Evolutionary conservation across 2,797 vertebrate species (phyloP), one percentile per base, ranked within the genome.

Genomic region (Eidolon dupreanum): DNA sequence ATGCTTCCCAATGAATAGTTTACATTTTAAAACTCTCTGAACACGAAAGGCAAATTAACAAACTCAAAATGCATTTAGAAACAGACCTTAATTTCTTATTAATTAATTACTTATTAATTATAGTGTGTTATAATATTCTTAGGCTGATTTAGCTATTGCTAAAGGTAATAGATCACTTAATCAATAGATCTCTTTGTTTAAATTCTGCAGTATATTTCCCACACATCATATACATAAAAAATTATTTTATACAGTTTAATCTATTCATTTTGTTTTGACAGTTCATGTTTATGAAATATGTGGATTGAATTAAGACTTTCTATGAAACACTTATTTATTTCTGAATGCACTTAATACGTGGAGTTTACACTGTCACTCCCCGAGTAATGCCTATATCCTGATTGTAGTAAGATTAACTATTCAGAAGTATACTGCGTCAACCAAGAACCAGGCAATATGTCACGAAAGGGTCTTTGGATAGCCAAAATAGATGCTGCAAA

Each of bases 51-150:
- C 24, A 93, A 79, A 73, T 77, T 66, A 84, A 93, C 36, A 93
- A 89, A 94, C 90, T 43, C 66, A 61, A 85, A 95, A 57, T 92
- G 63, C 46, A 89, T 95, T 95, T 84, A 55, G 51, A 96, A 95
- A 81, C 31, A 90, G 53, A 55, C 59, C 92, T 97, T 85, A 93
- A 61, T 95, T 85, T 94, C 41, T 90, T 78, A 70, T 65, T 83
- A 55, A 51, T 66, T 78, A 77, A 53, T 94, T 90, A 57, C 68
- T 95, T 93, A 51, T 82, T 73, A 68, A 74, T 77, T 94, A 68
- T 53, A 57, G 10, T 81, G 19, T 82, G 24, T 92, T 66, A 28
- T 3, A 73, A 13, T 88, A 68, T 33, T 92, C 78, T 78, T 90
- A 71, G 78, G 28, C 86, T 88, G 55, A 49, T 93, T 94, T 90